These are phyloP conservation scores for Metopolophium dirhodum DNA, from an alignment of 1,140 invertebrate genomes.

Conservation along the genomic window DNA sequence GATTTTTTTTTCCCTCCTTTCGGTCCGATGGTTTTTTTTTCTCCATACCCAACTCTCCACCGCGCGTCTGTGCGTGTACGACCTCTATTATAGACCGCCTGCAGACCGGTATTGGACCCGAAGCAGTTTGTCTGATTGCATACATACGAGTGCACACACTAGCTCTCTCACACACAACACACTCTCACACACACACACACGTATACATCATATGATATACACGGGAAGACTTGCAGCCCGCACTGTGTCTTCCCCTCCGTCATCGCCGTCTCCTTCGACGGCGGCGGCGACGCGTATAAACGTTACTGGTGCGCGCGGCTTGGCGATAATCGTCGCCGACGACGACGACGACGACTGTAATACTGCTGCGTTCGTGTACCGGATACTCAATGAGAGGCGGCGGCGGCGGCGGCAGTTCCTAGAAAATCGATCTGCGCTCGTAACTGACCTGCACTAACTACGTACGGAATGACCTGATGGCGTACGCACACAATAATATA, in stretches of 20 bases:
- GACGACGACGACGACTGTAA: not conserved
- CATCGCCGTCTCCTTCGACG: not conserved
- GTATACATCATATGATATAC: not conserved
- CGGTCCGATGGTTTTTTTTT: not conserved
- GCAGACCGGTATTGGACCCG: conserved; percentile 54
- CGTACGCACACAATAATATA: not conserved
- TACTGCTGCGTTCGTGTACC: conserved; percentile 34
- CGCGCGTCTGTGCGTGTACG: not conserved
- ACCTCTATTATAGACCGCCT: conserved; percentile 8
- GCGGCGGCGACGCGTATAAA: not conserved
- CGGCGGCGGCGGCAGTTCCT: conserved; percentile 42
- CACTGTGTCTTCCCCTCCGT: not conserved
- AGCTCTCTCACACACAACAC: too few relatives aligned
- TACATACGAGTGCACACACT: not conserved
- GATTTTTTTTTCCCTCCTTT: conserved; percentile 29
- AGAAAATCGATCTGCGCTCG: conserved; percentile 54
- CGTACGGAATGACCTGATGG: conserved; percentile 34
- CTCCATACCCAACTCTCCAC: not conserved
- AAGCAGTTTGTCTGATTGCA: conserved; percentile 35
- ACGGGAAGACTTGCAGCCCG: not conserved
- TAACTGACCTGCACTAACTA: conserved; percentile 56
- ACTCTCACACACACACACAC: not conserved
- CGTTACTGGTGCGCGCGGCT: not conserved
- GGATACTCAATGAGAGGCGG: conserved; percentile 51
- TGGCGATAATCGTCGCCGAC: conserved; percentile 46